phyloP scores from a whole-genome alignment of 2,888 invertebrate genomes.

The Cephus sareptanus region DNA sequence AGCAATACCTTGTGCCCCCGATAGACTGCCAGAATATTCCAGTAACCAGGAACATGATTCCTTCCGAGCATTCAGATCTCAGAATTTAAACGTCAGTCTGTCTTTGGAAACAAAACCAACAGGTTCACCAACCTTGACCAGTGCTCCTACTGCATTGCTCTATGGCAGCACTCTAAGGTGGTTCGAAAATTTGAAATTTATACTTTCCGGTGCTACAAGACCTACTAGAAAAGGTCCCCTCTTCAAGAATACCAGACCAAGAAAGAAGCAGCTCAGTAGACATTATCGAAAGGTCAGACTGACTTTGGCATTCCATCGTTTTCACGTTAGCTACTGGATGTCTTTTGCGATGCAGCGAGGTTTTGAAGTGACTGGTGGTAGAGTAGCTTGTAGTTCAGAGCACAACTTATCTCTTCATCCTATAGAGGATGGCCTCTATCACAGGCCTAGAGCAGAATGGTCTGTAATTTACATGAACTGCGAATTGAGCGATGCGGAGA shows the following conservation, averaged over 20 bases:
- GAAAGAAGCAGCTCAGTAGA: conserved; percentile 91
- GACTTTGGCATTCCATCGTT: conserved; percentile 86
- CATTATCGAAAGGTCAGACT: conserved; percentile 91
- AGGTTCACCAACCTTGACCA: conserved; percentile 62
- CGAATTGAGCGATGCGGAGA: conserved; percentile 91
- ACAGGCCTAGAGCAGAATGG: conserved; percentile 90
- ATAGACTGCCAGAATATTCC: conserved; percentile 95
- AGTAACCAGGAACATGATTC: conserved; percentile 97
- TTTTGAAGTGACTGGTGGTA: conserved; percentile 84
- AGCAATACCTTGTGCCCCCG: conserved; percentile 95
- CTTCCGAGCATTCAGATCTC: conserved; percentile 92
- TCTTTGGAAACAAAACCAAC: conserved; percentile 79
- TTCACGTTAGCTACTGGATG: conserved; percentile 96
- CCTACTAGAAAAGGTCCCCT: conserved; percentile 92
- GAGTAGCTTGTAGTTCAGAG: conserved; percentile 85
- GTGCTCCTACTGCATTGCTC: conserved; percentile 78
- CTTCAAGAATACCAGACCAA: conserved; percentile 85
- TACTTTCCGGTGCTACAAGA: conserved; percentile 91
- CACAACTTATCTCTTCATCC: conserved; percentile 80
- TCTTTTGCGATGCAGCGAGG: conserved; percentile 96
- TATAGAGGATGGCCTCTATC: conserved; percentile 83
- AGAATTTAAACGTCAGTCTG: conserved; percentile 83
- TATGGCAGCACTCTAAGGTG: conserved; percentile 95
- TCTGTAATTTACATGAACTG: conserved; percentile 93
- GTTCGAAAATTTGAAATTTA: conserved; percentile 95